Evolutionary conservation across 2,888 invertebrate genomes (phyloP).

Genomic region (Heterodera filipjevi): DNA sequence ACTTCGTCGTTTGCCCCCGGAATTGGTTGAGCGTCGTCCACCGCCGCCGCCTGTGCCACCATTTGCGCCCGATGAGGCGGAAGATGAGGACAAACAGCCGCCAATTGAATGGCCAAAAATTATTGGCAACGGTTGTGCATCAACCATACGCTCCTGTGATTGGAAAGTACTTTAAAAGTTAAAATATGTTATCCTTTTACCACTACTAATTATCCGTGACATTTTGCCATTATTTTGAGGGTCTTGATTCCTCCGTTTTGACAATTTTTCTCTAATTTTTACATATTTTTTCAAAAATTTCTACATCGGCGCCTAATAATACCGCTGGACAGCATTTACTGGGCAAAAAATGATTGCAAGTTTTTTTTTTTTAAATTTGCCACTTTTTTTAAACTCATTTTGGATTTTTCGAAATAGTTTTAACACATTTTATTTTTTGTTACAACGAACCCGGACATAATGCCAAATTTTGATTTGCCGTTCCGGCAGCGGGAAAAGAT

Average conservation of each 20-base stretch:
- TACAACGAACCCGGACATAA: constrained; percentile 1
- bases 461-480: constrained; percentile 29
- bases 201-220: no score
- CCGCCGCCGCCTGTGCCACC: background rate
- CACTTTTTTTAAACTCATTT: no score
- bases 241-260: no score
- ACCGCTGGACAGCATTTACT: no score
- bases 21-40: background rate
- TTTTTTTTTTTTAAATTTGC: no score
- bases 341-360: no score
- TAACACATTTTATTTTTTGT: no score
- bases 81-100: background rate
- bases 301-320: no score
- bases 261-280: no score
- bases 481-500: constrained; percentile 33
- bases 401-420: no score
- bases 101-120: constrained; percentile 22
- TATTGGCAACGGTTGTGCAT: constrained; percentile 14
- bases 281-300: no score
- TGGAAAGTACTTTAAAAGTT: background rate
- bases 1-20: constrained; percentile 23
- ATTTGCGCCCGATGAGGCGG: background rate
- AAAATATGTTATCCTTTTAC: background rate
- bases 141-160: constrained; percentile 30
- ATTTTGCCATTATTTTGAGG: no score